Evolutionary conservation across 2,888 invertebrate genomes (phyloP).

Genomic region (Trichacis sp.): DNA sequence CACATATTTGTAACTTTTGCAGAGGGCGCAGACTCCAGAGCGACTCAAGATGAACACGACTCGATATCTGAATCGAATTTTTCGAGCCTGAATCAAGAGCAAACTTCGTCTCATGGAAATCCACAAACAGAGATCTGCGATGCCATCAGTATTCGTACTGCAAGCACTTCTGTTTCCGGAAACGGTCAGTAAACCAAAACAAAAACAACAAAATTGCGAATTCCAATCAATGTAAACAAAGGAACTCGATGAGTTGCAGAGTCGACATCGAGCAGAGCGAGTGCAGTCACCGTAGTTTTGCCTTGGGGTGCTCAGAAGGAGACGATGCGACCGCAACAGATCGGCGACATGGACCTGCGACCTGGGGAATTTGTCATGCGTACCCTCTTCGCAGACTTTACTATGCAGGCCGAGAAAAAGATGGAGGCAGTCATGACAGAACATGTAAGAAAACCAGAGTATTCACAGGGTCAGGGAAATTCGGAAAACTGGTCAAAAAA

Average conservation of each 20-base stretch:
- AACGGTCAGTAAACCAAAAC: slow-evolving; percentile 59
- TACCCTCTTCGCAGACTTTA: slow-evolving; percentile 94
- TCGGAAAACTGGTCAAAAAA: no score
- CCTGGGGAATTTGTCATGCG: slow-evolving; percentile 98
- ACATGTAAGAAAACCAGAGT: slow-evolving; percentile 75
- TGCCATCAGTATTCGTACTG: slow-evolving; percentile 64
- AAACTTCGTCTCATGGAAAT: slow-evolving; percentile 55
- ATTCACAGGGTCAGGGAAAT: no score
- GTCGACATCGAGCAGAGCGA: slow-evolving; percentile 64
- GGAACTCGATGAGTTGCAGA: no score
- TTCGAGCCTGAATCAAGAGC: slow-evolving; percentile 56
- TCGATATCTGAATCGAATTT: slow-evolving; percentile 51
- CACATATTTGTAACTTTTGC: no score
- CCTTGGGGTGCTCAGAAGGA: slow-evolving; percentile 90
- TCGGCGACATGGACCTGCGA: slow-evolving; percentile 76
- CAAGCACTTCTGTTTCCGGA: slow-evolving; percentile 65
- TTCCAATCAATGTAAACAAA: no score
- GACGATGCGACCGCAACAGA: slow-evolving; percentile 63
- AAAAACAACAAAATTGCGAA: background rate
- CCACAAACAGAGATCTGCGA: slow-evolving; percentile 62
- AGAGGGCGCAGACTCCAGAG: slow-evolving; percentile 61
- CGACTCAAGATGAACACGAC: slow-evolving; percentile 59
- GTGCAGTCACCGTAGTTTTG: slow-evolving; percentile 69
- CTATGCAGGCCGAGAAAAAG: slow-evolving; percentile 93
- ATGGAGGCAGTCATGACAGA: slow-evolving; percentile 96